Conservation (phyloP, 2,888 invertebrate species). For the Rotaria magnacalcarata region DNA sequence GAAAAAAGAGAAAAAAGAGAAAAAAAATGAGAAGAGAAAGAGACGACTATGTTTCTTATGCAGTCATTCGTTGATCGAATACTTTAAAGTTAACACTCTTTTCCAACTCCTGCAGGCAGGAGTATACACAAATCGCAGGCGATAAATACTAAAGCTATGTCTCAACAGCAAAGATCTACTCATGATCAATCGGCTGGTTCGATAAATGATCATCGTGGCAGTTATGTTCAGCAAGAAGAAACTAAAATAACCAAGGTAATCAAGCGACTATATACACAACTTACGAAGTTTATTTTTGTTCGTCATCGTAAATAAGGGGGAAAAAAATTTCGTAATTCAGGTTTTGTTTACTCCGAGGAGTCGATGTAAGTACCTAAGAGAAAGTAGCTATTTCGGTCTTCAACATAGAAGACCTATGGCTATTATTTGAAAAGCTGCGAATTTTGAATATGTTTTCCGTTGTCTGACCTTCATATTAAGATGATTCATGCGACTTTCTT, state of each 20-base stretch:
- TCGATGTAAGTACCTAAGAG: not conserved
- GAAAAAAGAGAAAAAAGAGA: not conserved
- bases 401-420: no score
- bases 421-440: no score
- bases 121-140: not conserved
- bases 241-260: not conserved
- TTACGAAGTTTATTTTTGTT: not conserved
- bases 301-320: no score
- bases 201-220: not conserved
- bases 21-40: not conserved
- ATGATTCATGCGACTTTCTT: no score
- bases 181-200: not conserved
- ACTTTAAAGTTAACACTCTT: not conserved
- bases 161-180: not conserved
- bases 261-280: not conserved
- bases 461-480: no score
- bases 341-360: not conserved
- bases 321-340: no score
- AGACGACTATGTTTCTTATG: not conserved
- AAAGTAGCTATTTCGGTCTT: not conserved
- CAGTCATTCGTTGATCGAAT: not conserved
- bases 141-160: not conserved
- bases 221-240: not conserved
- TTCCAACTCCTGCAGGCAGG: not conserved
- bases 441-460: no score